Percentiles rank a stretch among this genome's conserved stretches.
Conservation (phyloP, 1,140 invertebrate species). For the Eumaeus atala region DNA sequence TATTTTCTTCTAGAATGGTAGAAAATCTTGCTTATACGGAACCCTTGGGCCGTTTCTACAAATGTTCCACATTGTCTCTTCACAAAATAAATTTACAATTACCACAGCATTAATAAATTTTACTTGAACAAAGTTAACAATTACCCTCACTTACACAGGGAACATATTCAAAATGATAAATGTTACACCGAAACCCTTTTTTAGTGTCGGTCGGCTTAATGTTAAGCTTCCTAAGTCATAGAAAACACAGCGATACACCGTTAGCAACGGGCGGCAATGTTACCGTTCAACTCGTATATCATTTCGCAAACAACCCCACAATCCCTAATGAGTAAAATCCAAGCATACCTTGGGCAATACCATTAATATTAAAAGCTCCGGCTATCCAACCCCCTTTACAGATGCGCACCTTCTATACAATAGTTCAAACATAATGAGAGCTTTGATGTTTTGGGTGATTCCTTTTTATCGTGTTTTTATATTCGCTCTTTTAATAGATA, state of each 20-base stretch:
- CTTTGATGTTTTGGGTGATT: constrained; percentile 14
- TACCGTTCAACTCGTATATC: constrained; percentile 41
- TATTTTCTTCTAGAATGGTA: no score
- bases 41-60: no score
- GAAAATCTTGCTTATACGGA: no score
- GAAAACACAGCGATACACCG: neutral
- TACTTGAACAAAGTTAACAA: no score
- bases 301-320: constrained; percentile 62
- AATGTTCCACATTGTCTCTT: no score
- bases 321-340: constrained; percentile 72
- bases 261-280: constrained; percentile 5
- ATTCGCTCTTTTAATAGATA: no score
- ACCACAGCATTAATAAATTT: no score
- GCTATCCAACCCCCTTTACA: constrained; percentile 44
- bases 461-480: no score
- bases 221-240: constrained; percentile 9
- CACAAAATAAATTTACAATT: no score
- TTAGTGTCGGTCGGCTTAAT: constrained; percentile 7
- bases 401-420: constrained; percentile 36
- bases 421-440: constrained; percentile 26
- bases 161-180: neutral
- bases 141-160: no score
- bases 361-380: constrained; percentile 64
- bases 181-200: neutral
- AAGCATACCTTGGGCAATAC: constrained; percentile 65